Base-by-base conservation (phyloP, 2,797 vertebrate species). In the Phoxinus dragarum region DNA sequence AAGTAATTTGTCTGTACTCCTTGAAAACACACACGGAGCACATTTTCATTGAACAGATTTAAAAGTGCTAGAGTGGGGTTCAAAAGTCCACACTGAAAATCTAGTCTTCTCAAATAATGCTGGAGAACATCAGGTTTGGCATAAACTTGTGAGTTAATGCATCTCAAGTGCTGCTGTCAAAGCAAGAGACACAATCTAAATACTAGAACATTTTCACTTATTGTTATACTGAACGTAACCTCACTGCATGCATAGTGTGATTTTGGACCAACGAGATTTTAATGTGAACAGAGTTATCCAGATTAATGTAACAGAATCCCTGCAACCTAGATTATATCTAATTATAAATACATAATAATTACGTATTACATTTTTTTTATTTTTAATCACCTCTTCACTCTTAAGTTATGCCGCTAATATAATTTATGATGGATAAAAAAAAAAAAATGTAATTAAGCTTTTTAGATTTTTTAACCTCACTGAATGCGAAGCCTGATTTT, bases 381-480 rank as follows among this genome's bases (percentile, higher is more conserved):
- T 69, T 68, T 71, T n/a, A 23, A 71, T 31, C 4, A 49, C 23
- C 16, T 17, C 4, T 38, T 38, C 34, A 21, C 2, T 2, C 17
- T 47, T 47, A 47, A 74, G 12, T 52, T 21, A 5, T 34, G 31
- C 17, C 1, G 19, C 23, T 34, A 34, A 21, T 52, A 75, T 12
- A 38, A 12, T 23, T 14, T 12, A 38, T 54, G 6, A 54, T 23
- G 7, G 2, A 19, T 1, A 16, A 1, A 52, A 12, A 34, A 75
- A 36, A n/a, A n/a, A n/a, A n/a, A n/a, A n/a, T n/a, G n/a, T n/a
- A n/a, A n/a, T 27, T 27, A 27, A 77, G 36, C 21, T 42, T 40
- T 27, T 59, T 12, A n/a, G 52, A 40, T 17, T 77, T 78, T 78
- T 27, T 4, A 77, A 77, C 75, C 75, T 77, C 52, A 40, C 74